These are phyloP conservation scores for Anaspis maculata DNA, from an alignment of 2,888 invertebrate species.

Conservation along the genomic window DNA sequence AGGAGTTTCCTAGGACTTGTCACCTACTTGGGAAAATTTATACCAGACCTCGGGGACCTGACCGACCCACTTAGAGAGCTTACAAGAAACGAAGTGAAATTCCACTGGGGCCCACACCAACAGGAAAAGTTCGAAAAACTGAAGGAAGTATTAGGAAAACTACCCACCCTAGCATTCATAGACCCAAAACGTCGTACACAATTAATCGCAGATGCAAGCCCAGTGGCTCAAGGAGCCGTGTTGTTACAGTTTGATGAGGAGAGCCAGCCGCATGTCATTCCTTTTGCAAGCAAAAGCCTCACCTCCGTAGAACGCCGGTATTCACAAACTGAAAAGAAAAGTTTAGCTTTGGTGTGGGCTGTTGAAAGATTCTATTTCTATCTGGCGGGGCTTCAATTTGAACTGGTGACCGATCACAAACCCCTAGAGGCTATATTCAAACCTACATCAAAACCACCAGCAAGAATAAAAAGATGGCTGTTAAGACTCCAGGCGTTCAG, in stretches of 20 bases:
- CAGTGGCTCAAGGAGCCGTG: constrained; percentile 26
- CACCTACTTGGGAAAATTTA: background rate
- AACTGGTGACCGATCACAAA: constrained; percentile 28
- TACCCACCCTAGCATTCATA: constrained; percentile 18
- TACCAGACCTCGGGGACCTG: background rate
- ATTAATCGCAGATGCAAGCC: constrained; percentile 24
- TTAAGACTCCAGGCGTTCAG: constrained; percentile 19
- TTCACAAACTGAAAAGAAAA: constrained; percentile 34
- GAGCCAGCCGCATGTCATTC: constrained; percentile 19
- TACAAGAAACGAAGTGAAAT: constrained; percentile 12
- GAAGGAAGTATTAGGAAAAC: constrained; percentile 10
- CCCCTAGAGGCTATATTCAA: constrained; percentile 33
- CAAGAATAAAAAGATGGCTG: constrained; percentile 22
- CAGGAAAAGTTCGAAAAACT: constrained; percentile 14
- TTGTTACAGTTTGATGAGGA: constrained; percentile 20
- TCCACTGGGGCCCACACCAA: constrained; percentile 11
- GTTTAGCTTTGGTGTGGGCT: constrained; percentile 35
- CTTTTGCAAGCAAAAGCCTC: constrained; percentile 23
- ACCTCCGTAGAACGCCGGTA: constrained; percentile 21
- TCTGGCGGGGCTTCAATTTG: constrained; percentile 37
- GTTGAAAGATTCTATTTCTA: constrained; percentile 37
- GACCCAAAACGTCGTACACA: constrained; percentile 15
- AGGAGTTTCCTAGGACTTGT: constrained; percentile 6
- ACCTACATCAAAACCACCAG: constrained; percentile 19
- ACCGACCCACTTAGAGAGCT: constrained; percentile 7